Evolutionary conservation across 2,113 vertebrate species (phyloP).

Genomic region (Rhegmatorhina hoffmannsi): DNA sequence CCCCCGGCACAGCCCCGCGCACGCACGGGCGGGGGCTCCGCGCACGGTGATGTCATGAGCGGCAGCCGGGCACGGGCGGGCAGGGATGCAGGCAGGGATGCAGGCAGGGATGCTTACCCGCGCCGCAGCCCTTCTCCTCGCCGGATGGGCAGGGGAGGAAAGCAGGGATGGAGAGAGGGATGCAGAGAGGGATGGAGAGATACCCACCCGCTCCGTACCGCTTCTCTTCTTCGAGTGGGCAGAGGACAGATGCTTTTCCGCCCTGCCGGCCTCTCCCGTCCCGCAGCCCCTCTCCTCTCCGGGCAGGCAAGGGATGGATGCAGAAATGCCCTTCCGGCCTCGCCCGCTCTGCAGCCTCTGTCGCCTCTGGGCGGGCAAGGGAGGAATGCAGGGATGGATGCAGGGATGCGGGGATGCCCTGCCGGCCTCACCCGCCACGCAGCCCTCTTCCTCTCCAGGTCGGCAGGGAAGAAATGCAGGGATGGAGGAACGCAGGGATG

Average conservation of each 20-base stretch:
- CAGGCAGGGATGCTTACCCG: background rate
- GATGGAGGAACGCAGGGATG: background rate
- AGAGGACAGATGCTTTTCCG: background rate
- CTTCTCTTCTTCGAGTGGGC: background rate
- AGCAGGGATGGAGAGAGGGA: background rate
- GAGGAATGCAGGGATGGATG: background rate
- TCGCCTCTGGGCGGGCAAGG: background rate
- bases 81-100: background rate
- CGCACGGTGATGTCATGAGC: constrained; percentile 81
- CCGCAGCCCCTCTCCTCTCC: background rate
- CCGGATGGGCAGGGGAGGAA: background rate
- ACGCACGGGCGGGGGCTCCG: background rate
- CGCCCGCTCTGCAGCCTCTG: background rate
- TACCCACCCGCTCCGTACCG: background rate
- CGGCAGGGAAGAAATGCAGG: background rate
- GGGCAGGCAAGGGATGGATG: background rate
- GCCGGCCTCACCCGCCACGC: background rate
- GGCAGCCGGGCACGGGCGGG: background rate
- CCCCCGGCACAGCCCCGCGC: background rate
- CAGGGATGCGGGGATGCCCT: no score
- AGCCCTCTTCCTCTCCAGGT: background rate
- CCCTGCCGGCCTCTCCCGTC: background rate
- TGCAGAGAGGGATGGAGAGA: background rate
- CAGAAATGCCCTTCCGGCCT: no score
- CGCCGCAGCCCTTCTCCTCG: background rate